Evolutionary conservation across 2,888 invertebrate genomes (phyloP).

Genomic region (Agrochola macilenta): DNA sequence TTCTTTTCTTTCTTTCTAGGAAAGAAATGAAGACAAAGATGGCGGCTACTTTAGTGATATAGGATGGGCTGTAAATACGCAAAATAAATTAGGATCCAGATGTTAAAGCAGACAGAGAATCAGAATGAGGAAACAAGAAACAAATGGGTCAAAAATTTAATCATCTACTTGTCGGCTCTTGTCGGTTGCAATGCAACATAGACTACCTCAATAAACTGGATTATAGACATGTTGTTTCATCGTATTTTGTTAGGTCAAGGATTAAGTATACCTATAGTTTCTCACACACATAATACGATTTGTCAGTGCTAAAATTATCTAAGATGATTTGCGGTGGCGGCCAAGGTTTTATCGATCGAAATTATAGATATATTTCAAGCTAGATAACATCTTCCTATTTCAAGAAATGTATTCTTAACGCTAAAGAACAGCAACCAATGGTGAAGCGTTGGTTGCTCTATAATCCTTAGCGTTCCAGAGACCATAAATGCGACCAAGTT

Average conservation of each 20-base stretch:
- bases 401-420: neutral
- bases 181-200: no score
- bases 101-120: no score
- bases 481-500: neutral
- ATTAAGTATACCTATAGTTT: no score
- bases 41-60: no score
- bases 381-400: neutral
- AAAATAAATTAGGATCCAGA: neutral
- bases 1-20: no score
- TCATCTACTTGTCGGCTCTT: neutral
- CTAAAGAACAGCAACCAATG: no score
- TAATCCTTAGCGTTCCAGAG: no score
- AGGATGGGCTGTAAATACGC: no score
- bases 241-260: neutral
- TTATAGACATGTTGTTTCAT: no score
- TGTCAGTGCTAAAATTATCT: neutral
- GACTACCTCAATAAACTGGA: constrained; percentile 4
- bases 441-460: no score
- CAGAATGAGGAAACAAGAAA: neutral
- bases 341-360: neutral
- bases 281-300: neutral
- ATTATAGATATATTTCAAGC: neutral
- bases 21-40: no score
- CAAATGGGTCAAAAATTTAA: neutral
- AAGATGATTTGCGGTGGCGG: neutral